phyloP scores from a whole-genome alignment of 1,140 invertebrate species.

The Eufriesea mexicana region DNA sequence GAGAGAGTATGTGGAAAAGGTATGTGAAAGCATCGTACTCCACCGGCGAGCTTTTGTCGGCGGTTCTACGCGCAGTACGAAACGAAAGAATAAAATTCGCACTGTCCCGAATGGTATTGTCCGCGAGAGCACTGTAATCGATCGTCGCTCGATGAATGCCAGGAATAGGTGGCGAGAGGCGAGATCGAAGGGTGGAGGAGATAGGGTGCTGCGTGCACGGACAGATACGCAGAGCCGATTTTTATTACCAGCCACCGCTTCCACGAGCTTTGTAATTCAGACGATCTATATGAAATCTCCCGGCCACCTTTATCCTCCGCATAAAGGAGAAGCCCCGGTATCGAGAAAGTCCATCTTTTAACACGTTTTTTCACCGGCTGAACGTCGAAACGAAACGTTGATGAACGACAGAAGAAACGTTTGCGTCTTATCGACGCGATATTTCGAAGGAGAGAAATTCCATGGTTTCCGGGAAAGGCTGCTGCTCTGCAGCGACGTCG shows the following conservation, averaged over 20 bases:
- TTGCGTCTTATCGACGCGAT: no score
- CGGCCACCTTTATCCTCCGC: conserved; percentile 37
- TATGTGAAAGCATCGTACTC: conserved; percentile 25
- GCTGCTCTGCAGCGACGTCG: not conserved
- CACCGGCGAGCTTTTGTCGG: conserved; percentile 45
- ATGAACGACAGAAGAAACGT: not conserved
- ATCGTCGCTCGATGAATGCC: conserved; percentile 55
- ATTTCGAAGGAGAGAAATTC: no score
- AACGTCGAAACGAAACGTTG: not conserved
- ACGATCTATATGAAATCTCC: conserved; percentile 48
- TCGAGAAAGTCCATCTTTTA: conserved; percentile 15
- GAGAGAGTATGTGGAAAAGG: not conserved
- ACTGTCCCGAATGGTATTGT: conserved; percentile 54
- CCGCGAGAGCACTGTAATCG: conserved; percentile 52
- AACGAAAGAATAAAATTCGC: conserved; percentile 60
- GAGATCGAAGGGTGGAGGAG: conserved; percentile 44
- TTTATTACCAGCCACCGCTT: conserved; percentile 51
- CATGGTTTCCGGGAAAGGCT: no score
- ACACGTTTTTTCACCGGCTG: not conserved
- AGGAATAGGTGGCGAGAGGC: conserved; percentile 14
- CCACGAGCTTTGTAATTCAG: conserved; percentile 55
- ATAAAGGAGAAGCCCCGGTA: conserved; percentile 22
- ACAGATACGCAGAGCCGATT: conserved; percentile 57
- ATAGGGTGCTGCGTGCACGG: conserved; percentile 39
- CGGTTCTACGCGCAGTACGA: conserved; percentile 26